Percentiles rank a stretch among this genome's conserved stretches.
phyloP scores from a whole-genome alignment of 2,113 vertebrate species.

The Peromyscus californicus region DNA sequence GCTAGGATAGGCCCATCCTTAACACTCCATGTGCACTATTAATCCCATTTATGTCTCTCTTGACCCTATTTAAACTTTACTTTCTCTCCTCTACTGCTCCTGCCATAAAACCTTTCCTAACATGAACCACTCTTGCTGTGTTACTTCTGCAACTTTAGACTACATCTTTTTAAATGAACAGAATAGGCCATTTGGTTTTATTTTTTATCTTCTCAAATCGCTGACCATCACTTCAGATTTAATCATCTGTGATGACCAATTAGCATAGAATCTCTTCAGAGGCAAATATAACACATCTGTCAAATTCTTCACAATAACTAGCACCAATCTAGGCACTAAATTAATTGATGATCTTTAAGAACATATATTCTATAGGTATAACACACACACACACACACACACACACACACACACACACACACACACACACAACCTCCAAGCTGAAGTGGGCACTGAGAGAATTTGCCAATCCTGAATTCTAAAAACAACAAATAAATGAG shows the following conservation, averaged over 20 bases:
- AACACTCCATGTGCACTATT: not conserved
- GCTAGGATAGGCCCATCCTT: not conserved
- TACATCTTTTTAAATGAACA: not conserved
- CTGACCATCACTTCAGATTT: not conserved
- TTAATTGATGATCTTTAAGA: not conserved
- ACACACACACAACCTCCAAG: not conserved
- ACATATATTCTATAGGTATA: not conserved
- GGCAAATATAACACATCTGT: not conserved
- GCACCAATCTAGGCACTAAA: not conserved
- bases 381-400: not conserved
- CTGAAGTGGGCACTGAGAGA: not conserved
- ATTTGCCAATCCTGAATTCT: not conserved
- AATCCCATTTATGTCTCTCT: not conserved
- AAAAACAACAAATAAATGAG: not conserved
- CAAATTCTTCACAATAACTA: not conserved
- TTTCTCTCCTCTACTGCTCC: not conserved
- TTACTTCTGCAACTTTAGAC: not conserved
- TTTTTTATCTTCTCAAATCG: not conserved
- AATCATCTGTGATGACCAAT: slow-evolving; percentile 5
- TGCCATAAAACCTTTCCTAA: not conserved
- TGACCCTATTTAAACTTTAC: not conserved
- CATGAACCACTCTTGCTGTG: not conserved
- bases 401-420: not conserved
- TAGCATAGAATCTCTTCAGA: not conserved
- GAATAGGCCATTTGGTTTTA: not conserved